Conservation (phyloP, 2,888 invertebrate genomes). For the Eristalis arbustorum region DNA sequence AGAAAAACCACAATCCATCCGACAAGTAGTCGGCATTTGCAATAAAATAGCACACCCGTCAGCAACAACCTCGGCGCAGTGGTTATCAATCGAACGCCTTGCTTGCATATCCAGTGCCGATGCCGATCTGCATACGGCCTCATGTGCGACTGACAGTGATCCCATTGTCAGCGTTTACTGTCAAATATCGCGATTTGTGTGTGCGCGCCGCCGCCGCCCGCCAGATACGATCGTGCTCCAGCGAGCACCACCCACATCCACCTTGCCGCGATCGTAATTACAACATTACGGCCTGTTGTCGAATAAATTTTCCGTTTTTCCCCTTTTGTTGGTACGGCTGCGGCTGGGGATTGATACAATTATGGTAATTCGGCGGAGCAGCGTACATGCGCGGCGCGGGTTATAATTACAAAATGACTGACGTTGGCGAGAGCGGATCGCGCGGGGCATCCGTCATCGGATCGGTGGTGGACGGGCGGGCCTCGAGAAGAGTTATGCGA, state of each 20-base stretch:
- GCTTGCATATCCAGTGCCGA: not conserved
- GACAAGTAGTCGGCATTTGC: slow-evolving; percentile 38
- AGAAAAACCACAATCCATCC: not conserved
- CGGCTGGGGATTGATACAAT: slow-evolving; percentile 25
- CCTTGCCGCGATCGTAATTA: slow-evolving; percentile 62
- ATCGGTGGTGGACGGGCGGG: slow-evolving; percentile 47
- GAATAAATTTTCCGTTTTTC: slow-evolving; percentile 50
- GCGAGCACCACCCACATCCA: slow-evolving; percentile 63
- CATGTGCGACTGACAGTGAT: slow-evolving; percentile 54
- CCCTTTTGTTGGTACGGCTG: not conserved
- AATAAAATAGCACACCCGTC: slow-evolving; percentile 47
- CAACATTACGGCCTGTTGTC: slow-evolving; percentile 56
- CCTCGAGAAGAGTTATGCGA: slow-evolving; percentile 48
- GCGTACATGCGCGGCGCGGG: slow-evolving; percentile 58
- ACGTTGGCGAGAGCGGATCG: slow-evolving; percentile 49
- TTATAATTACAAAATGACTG: slow-evolving; percentile 68
- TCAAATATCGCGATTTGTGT: slow-evolving; percentile 60
- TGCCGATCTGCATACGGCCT: slow-evolving; percentile 30
- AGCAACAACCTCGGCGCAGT: not conserved
- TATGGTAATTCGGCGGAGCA: slow-evolving; percentile 60
- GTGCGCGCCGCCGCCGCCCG: slow-evolving; percentile 16
- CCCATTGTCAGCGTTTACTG: slow-evolving; percentile 65
- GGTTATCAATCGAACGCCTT: slow-evolving; percentile 39
- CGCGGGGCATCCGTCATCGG: slow-evolving; percentile 63
- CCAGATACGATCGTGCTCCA: not conserved